These are phyloP conservation scores for Tragelaphus buxtoni DNA, from an alignment of 2,113 vertebrate genomes.

Conservation along the genomic window DNA sequence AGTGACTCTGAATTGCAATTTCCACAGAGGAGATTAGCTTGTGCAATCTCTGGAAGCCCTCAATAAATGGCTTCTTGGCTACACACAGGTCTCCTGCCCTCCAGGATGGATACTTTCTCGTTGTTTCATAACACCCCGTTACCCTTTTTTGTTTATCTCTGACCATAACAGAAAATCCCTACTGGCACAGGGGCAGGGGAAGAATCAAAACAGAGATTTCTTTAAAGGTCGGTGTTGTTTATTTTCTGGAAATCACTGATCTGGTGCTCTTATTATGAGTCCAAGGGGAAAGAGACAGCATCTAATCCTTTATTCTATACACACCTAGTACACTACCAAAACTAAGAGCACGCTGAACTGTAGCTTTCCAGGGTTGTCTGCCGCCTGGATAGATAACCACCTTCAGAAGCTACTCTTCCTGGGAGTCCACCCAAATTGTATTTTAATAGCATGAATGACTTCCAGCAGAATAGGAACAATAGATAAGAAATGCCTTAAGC, in stretches of 20 bases:
- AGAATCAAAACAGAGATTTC: slow-evolving; percentile 28
- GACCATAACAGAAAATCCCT: not conserved
- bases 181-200: not conserved
- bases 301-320: not conserved
- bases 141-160: not conserved
- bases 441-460: not conserved
- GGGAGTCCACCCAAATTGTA: not conserved
- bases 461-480: not conserved
- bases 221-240: slow-evolving; percentile 30
- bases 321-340: not conserved
- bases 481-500: not conserved
- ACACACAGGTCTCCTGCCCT: not conserved
- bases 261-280: not conserved
- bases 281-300: not conserved
- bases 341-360: not conserved
- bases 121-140: not conserved
- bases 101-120: not conserved
- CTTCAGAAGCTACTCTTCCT: not conserved
- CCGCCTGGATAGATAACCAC: not conserved
- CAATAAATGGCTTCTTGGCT: not conserved
- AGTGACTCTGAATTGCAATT: not conserved
- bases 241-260: slow-evolving; percentile 27
- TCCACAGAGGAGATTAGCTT: slow-evolving; percentile 4
- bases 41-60: not conserved
- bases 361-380: not conserved